phyloP scores from a whole-genome alignment of 2,113 vertebrate species.

The Bubo blakistoni region DNA sequence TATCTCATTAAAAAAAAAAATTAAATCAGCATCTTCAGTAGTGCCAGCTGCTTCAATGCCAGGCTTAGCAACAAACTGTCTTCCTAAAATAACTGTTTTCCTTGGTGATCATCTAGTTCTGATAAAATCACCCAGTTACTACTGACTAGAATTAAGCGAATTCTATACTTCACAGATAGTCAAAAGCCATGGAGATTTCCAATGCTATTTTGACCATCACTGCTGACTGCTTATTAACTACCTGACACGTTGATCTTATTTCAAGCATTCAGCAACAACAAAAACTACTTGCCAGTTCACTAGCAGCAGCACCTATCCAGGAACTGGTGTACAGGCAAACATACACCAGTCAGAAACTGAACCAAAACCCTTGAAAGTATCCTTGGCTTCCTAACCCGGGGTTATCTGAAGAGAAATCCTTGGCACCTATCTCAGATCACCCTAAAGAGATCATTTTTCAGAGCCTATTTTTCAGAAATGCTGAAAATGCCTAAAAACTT shows the following conservation, averaged over 20 bases:
- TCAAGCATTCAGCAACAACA: not conserved
- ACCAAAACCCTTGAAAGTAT: not conserved
- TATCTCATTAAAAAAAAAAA: not conserved
- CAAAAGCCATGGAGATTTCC: not conserved
- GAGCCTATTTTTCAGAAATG: not conserved
- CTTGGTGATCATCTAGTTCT: not conserved
- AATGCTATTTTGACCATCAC: not conserved
- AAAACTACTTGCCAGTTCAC: not conserved
- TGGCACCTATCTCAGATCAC: not conserved
- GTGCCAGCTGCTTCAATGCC: not conserved
- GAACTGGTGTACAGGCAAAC: not conserved
- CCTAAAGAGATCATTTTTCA: not conserved
- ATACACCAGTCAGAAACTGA: not conserved
- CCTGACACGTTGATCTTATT: not conserved
- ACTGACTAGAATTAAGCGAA: not conserved
- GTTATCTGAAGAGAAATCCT: not conserved
- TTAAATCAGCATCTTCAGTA: not conserved
- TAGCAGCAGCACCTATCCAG: not conserved
- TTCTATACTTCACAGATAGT: not conserved
- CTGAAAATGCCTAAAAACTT: not conserved
- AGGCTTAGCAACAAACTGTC: not conserved
- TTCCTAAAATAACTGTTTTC: slow-evolving; percentile 18
- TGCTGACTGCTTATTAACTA: not conserved
- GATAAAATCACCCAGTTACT: not conserved
- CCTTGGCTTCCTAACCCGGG: not conserved